Base-by-base conservation (phyloP, 2,797 vertebrate genomes). In the Sciurus carolinensis region DNA sequence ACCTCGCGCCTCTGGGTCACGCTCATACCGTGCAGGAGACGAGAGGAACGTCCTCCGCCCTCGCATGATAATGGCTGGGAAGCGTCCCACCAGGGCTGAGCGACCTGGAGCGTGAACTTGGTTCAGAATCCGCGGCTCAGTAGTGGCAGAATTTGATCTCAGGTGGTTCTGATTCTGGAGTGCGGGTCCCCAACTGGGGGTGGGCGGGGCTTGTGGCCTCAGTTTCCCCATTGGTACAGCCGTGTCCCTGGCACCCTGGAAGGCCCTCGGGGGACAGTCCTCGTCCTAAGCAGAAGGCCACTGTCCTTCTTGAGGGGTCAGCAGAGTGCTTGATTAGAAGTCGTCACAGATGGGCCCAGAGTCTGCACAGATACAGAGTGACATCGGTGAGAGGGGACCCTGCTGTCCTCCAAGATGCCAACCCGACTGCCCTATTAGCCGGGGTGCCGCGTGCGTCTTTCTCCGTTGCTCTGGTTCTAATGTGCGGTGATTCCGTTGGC, bases 241-340 rank as follows among this genome's bases (percentile, higher is more conserved):
- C 39, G 5, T 71, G 36, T 66, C 50, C 57, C 50, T 17, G 15
- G 26, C 33, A 44, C 52, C 36, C 87, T 52, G n/a, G 20, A 13
- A 54, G 15, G 1, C 26, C 26, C 47, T 44, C 0, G 0, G 0
- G 54, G 95, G 62, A 30, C 42, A 36, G 39, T 26, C 1, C 0
- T 54, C 64, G 20, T 36, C 72, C 64, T 54, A 1, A 50, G 86
- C 18, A 62, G 77, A 14, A 17, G 9, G 44, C 12, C 33, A 14
- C 36, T 47, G 28, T 24, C 24, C 11, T 67, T 33, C 7, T 62
- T 73, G 54, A 8, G 92, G 77, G 33, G 69, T 18, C 59, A 33
- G 28, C 39, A 72, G 10, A 47, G 33, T 28, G 12, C 83, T 47
- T 75, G 33, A 13, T 52, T 76, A 67, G 89, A 87, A 22, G 71